Conservation (phyloP, 1,140 invertebrate genomes). For the Parapsyche elsis region DNA sequence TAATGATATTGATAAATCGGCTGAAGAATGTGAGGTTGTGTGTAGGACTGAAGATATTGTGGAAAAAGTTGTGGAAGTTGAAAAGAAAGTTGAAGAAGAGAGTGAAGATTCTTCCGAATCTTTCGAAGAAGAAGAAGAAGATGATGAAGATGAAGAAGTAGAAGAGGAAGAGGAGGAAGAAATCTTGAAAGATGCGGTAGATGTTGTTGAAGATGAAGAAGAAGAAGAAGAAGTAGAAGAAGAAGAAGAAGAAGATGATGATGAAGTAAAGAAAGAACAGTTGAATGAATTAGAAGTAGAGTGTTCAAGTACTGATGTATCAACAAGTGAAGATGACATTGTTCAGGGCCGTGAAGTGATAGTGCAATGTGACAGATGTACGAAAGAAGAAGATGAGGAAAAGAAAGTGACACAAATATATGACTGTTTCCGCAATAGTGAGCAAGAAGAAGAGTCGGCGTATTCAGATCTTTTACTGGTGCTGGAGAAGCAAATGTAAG, state of each 20-base stretch:
- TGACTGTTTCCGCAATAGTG: not conserved
- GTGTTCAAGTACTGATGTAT: constrained; percentile 1
- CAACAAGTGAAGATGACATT: not conserved
- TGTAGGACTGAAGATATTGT: not conserved
- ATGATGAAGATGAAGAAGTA: not conserved
- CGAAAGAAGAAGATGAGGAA: constrained; percentile 22
- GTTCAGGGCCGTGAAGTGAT: not conserved
- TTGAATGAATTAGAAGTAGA: constrained; percentile 39
- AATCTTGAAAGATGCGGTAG: not conserved
- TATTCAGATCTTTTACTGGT: constrained; percentile 51
- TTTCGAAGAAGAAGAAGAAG: constrained; percentile 39
- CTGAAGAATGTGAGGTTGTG: not conserved
- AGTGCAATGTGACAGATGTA: constrained; percentile 12
- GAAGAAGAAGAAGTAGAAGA: not conserved
- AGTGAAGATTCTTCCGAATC: constrained; percentile 20
- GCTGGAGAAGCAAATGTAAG: constrained; percentile 53
- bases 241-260: not conserved
- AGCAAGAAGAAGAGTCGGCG: constrained; percentile 47
- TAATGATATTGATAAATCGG: not conserved
- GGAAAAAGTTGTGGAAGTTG: not conserved
- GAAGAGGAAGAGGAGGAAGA: constrained; percentile 17
- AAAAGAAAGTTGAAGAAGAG: constrained; percentile 29
- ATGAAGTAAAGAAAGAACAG: constrained; percentile 17
- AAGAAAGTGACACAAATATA: not conserved
- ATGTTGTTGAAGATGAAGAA: constrained; percentile 9